A percentile compares a stretch with the other conserved stretches of the same genome.
These are phyloP conservation scores for Lichenostomus cassidix DNA, from an alignment of 2,113 vertebrate genomes.

Conservation along the genomic window DNA sequence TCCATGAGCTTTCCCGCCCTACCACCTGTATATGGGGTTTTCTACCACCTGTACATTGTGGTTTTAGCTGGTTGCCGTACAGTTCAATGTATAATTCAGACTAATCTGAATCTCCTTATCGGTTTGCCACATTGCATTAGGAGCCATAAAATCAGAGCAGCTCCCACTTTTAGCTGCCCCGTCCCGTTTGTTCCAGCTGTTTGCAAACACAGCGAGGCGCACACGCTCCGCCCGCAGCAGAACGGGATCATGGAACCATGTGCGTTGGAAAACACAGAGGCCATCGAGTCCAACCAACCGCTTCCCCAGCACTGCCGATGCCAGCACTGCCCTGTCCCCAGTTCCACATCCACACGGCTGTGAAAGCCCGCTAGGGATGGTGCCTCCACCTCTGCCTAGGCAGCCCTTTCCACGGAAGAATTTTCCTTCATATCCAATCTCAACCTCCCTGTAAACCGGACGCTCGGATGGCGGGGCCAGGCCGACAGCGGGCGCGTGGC, in stretches of 20 bases:
- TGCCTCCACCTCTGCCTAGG: not conserved
- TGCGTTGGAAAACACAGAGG: accelerated
- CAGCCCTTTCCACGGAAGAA: not conserved
- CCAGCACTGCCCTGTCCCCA: not conserved
- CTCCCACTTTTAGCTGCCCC: accelerated
- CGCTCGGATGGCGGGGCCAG: not conserved
- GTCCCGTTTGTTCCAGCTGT: not conserved
- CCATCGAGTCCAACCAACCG: not conserved
- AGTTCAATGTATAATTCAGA: accelerated
- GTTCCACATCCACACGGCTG: not conserved
- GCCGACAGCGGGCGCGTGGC: not conserved
- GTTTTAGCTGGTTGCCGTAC: accelerated
- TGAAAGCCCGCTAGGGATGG: not conserved
- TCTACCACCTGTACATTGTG: accelerated
- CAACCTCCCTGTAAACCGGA: not conserved
- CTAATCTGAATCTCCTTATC: too few species aligned
- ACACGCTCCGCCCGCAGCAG: not conserved
- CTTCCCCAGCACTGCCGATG: not conserved
- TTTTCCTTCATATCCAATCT: not conserved
- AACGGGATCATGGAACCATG: accelerated
- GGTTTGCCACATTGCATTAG: accelerated
- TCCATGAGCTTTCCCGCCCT: accelerated
- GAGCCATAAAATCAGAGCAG: accelerated
- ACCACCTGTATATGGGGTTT: accelerated
- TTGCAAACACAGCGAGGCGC: not conserved